phyloP scores from a whole-genome alignment of 2,888 invertebrate species.

The Liposcelis brunnea region DNA sequence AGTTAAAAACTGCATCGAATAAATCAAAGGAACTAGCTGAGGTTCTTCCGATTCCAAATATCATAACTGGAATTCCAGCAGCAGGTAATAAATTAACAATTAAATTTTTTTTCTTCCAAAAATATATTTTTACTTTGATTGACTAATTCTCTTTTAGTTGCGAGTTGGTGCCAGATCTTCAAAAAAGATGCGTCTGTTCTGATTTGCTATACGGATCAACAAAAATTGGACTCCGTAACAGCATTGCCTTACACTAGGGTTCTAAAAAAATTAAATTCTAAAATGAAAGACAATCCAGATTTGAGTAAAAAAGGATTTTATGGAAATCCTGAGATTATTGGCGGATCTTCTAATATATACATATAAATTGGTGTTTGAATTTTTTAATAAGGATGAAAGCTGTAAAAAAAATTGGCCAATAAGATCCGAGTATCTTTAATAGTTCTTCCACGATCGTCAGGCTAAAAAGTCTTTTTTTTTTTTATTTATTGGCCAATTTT shows the following conservation, averaged over 20 bases:
- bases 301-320: constrained; percentile 7
- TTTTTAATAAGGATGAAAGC: too few relatives aligned
- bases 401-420: too few relatives aligned
- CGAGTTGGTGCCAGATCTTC: constrained; percentile 13
- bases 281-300: constrained; percentile 2
- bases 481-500: background rate
- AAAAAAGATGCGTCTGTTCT: constrained; percentile 12
- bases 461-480: too few relatives aligned
- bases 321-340: constrained; percentile 8
- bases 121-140: background rate
- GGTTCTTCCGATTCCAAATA: constrained; percentile 11
- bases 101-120: background rate
- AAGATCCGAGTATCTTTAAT: too few relatives aligned
- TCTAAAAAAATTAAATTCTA: too few relatives aligned
- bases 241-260: constrained; percentile 9
- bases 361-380: too few relatives aligned
- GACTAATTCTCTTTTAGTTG: constrained; percentile 3
- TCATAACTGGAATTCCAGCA: constrained; percentile 11
- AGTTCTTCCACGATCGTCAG: too few relatives aligned
- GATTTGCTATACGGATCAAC: constrained; percentile 11
- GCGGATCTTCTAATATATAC: constrained; percentile 10
- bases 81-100: background rate
- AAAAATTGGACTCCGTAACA: constrained; percentile 12
- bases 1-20: constrained; percentile 6
- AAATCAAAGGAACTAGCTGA: background rate